phyloP scores from a whole-genome alignment of 2,797 vertebrate genomes.

The Myripristis jacobus region DNA sequence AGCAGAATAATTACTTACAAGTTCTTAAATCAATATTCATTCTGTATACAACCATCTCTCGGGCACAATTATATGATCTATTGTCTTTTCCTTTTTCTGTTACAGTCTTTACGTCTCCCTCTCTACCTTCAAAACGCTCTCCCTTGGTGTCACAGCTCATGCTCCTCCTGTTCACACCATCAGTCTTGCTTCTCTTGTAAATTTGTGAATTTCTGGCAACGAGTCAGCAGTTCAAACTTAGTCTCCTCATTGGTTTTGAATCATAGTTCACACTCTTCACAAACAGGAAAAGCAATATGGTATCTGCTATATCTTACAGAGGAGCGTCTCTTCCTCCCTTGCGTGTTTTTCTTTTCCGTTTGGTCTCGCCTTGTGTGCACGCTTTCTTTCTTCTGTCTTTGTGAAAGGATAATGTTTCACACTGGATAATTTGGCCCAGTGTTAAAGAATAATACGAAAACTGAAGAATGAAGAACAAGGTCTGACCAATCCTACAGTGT shows the following conservation, averaged over 20 bases:
- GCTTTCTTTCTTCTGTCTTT: slow-evolving; percentile 2
- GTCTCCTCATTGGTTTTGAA: slow-evolving; percentile 22
- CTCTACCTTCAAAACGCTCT: slow-evolving; percentile 1
- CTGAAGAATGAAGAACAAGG: too few relatives aligned
- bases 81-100: background rate
- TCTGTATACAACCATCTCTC: background rate
- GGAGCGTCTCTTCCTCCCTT: background rate
- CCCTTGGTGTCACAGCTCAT: slow-evolving; percentile 30
- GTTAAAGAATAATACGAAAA: background rate
- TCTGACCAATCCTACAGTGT: too few relatives aligned
- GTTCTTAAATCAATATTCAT: slow-evolving; percentile 17
- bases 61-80: slow-evolving; percentile 6
- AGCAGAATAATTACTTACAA: slow-evolving; percentile 16
- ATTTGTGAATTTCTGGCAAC: slow-evolving; percentile 20
- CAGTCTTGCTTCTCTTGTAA: slow-evolving; percentile 10
- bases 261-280: slow-evolving; percentile 12
- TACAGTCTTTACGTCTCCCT: background rate
- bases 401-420: slow-evolving; percentile 5
- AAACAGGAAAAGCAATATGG: slow-evolving; percentile 16
- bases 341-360: background rate
- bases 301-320: slow-evolving; percentile 16
- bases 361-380: background rate
- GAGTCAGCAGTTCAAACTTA: slow-evolving; percentile 21
- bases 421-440: background rate
- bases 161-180: slow-evolving; percentile 9